A percentile compares a stretch with the other conserved stretches of the same genome.
Evolutionary conservation across 2,888 invertebrate genomes (phyloP).

Genomic region (Heliconius sara): DNA sequence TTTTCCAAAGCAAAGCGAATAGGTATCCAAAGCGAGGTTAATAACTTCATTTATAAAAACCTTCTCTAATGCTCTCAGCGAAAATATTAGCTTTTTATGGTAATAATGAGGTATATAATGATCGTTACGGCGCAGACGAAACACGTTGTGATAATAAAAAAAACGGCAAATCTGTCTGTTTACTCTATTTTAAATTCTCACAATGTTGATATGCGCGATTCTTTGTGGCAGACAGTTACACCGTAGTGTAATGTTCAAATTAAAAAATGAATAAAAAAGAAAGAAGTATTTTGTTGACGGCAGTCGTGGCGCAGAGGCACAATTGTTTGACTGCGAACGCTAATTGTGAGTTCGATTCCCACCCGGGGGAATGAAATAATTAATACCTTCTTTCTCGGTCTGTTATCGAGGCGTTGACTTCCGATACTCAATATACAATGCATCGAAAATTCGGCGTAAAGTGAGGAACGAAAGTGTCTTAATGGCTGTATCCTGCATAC

Average conservation of each 20-base stretch:
- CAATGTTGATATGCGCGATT: conserved; percentile 25
- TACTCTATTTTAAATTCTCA: conserved; percentile 34
- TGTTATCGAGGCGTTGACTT: too few relatives aligned
- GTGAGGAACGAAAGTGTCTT: too few relatives aligned
- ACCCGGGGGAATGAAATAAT: too few relatives aligned
- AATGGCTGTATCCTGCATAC: too few relatives aligned
- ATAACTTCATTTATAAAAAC: conserved; percentile 14
- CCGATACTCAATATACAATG: too few relatives aligned
- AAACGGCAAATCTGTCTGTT: conserved; percentile 6
- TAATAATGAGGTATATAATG: conserved; percentile 14
- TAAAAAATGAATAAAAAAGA: too few relatives aligned
- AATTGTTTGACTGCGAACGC: too few relatives aligned
- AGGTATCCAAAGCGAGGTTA: background rate
- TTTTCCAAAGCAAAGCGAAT: background rate
- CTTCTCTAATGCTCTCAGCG: conserved; percentile 11
- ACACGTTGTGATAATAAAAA: conserved; percentile 26
- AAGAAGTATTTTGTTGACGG: too few relatives aligned
- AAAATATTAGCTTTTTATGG: conserved; percentile 23
- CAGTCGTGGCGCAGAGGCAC: too few relatives aligned
- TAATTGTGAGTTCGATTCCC: too few relatives aligned
- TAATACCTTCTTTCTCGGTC: too few relatives aligned
- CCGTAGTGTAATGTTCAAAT: conserved; percentile 9
- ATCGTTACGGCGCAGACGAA: conserved; percentile 17
- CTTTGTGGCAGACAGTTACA: conserved; percentile 3
- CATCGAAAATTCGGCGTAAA: too few relatives aligned